A percentile compares a stretch with the other conserved stretches of the same genome.
Conservation (phyloP, 2,888 invertebrate species). For the Diarsia dahlii region DNA sequence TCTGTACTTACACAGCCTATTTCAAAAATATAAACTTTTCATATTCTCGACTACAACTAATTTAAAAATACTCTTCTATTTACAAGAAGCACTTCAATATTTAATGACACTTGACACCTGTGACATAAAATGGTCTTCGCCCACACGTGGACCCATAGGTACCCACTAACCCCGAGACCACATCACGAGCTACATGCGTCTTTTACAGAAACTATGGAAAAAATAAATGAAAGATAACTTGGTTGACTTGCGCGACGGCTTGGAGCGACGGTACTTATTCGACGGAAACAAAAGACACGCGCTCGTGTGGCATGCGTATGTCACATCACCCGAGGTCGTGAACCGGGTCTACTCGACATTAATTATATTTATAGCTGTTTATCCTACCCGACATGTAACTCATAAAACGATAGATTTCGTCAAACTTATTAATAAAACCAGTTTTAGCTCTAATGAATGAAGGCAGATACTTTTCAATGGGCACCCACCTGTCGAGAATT, state of each 20-base stretch:
- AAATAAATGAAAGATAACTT: background rate
- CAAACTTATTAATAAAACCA: conserved; percentile 59
- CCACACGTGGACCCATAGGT: conserved; percentile 73
- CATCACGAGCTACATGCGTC: background rate
- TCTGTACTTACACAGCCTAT: background rate
- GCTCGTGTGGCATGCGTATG: background rate
- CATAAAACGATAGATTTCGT: conserved; percentile 70
- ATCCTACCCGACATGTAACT: conserved; percentile 71
- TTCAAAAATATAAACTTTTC: background rate
- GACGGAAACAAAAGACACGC: background rate
- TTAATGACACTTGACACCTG: conserved; percentile 46
- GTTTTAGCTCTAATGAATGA: conserved; percentile 64
- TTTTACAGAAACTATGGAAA: background rate
- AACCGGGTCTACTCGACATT: conserved; percentile 65
- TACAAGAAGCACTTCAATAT: conserved; percentile 35
- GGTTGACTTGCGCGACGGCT: too few species aligned
- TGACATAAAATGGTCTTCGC: conserved; percentile 70
- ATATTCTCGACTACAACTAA: conserved; percentile 1
- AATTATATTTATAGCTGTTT: conserved; percentile 79
- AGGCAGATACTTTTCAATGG: conserved; percentile 47
- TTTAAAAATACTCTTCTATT: conserved; percentile 16
- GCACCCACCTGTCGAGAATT: conserved; percentile 39
- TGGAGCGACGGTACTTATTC: background rate
- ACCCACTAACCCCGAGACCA: conserved; percentile 63
- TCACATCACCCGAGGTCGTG: background rate